Evolutionary conservation across 2,888 invertebrate species (phyloP), one percentile per base, ranked within the genome.

Genomic region (Dermolepida albohirtum): DNA sequence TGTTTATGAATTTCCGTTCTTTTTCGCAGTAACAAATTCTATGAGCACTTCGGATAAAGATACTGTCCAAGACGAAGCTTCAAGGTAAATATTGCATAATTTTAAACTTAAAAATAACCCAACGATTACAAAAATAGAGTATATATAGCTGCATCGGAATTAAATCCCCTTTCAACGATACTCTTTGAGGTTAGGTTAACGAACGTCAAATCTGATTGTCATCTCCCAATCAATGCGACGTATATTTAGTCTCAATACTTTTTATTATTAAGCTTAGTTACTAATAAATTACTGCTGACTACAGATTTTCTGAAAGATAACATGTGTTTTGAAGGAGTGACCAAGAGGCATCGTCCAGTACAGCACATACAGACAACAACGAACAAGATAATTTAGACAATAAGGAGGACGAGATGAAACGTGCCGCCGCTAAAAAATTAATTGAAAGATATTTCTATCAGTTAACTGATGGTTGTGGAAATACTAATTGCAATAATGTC

Each of bases 401-500:
- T 74, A 84, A 85, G 75, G 86, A 87, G 73, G 88, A 88, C 86
- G 89, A 88, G 77, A 90, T 91, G 90, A 91, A 91, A 85, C 86
- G 91, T 63, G 89, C 90, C 67, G 90, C 90, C 50, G 95, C 94
- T 44, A 94, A 91, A 83, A 92, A 92, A 82, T 86, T 95, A 72
- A 96, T 97, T 73, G 95, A 96, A 84, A 89, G 94, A 78, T 97
- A 96, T 84, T 96, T 96, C 83, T 95, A 94, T 84, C 96, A 97
- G 85, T 85, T 97, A 73, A 90, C 93, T 47, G 93, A 95, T 82
- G 97, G 97, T 75, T 97, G 97, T 84, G 96, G 97, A 22, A 94
- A 95, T 83, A 87, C 89, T n/a, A 87, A 88, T 77, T 97, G 97
- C 84, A 88, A 89, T 78, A 97, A 97, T 85, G 88, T 89, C 78